Evolutionary conservation across 2,797 vertebrate species (phyloP), one percentile per base, ranked within the genome.

Genomic region (Pelodytes ibericus): DNA sequence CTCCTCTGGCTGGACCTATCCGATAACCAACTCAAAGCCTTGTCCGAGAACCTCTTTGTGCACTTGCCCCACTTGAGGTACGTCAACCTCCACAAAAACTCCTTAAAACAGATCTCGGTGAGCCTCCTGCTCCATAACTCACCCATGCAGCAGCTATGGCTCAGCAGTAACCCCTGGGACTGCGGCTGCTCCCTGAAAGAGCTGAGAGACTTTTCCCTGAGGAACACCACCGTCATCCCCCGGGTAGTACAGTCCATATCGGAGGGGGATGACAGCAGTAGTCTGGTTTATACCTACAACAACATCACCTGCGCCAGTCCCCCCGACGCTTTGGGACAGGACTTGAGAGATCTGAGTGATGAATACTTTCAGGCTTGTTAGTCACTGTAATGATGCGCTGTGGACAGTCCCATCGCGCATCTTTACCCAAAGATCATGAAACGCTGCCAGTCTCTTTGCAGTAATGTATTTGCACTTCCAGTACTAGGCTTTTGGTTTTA

Each of bases 291-390:
- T 56, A 89, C 94, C 68, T 94, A 94, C 84, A 99, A 99, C 88
- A 99, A 98, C 77, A 95, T 99, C 82, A 98, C 96, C 71, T 99
- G 98, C 66, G 87, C 77, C 51, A 89, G 90, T 33, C 97, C 97
- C 0, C 82, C 87, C 0, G 80, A 74, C 0, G 20, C 95, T 44
- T 84, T 82, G 0, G 95, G 95, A 70, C 89, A 93, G 13, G 97
- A 99, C 85, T 91, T 98, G 25, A 90, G 96, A 0, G 96, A 98
- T 64, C 67, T 93, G 33, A 74, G 82, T 0, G 90, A 86, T 64
- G 91, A 91, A 82, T 84, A 89, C 73, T 96, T 98, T 82, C 83
- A 85, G 36, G 86, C 88, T 80, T 99, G 97, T 84, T 96, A 85
- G 91, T 29, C 58, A 20, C 11, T 8, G n/a, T 53, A 53, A 53